These are phyloP conservation scores for Amphipyra tragopoginis DNA, from an alignment of 2,888 invertebrate species.

Conservation along the genomic window DNA sequence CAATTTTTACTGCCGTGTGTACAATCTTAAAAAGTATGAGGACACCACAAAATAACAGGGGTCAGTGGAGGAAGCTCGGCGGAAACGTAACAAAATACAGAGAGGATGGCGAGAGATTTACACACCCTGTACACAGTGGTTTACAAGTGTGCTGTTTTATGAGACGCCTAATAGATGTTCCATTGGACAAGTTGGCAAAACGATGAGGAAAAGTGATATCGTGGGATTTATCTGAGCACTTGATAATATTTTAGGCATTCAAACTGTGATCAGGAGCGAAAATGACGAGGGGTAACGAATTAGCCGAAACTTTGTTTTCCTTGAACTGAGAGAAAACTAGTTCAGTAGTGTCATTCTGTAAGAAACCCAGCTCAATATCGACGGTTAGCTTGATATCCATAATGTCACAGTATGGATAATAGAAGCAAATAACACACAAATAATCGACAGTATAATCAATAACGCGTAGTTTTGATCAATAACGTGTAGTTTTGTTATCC, in stretches of 20 bases:
- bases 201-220: conserved; percentile 40
- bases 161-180: conserved; percentile 49
- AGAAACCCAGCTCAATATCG: too few species aligned
- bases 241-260: conserved; percentile 26
- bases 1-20: conserved; percentile 7
- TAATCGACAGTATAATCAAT: too few species aligned
- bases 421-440: too few species aligned
- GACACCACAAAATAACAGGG: conserved; percentile 50
- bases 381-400: too few species aligned
- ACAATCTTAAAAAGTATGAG: conserved; percentile 29
- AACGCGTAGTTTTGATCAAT: too few species aligned
- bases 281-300: conserved; percentile 4
- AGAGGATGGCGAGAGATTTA: conserved; percentile 65
- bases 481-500: too few species aligned
- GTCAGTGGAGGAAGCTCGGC: conserved; percentile 61
- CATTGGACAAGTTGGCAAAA: conserved; percentile 54
- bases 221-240: conserved; percentile 35
- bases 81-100: conserved; percentile 66
- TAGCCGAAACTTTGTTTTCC: conserved; percentile 13
- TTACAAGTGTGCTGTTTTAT: conserved; percentile 56
- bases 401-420: too few species aligned
- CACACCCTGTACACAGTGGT: conserved; percentile 60
- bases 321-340: conserved; percentile 10
- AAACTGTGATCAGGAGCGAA: conserved; percentile 21
- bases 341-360: too few species aligned